These are phyloP conservation scores for Drosophila antonietae DNA, from an alignment of 2,888 invertebrate species.

Conservation along the genomic window DNA sequence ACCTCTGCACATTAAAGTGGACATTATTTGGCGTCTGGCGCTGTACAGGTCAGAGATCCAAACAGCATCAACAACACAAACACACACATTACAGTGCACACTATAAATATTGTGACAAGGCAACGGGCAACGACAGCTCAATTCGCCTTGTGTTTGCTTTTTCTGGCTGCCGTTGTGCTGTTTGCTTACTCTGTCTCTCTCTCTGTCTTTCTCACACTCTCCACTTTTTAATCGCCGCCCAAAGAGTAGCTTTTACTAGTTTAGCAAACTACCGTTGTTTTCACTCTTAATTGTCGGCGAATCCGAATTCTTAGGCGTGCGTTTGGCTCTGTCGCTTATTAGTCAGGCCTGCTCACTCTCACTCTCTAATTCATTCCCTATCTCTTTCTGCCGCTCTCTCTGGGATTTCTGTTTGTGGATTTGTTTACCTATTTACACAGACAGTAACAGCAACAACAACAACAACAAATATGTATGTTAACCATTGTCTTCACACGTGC, in stretches of 20 bases:
- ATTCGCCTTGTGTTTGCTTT: conserved; percentile 45
- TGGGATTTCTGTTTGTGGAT: conserved; percentile 24
- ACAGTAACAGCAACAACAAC: conserved; percentile 57
- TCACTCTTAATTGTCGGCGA: conserved; percentile 62
- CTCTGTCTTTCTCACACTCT: background rate
- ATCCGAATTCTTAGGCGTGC: conserved; percentile 48
- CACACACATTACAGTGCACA: conserved; percentile 36
- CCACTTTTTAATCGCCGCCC: conserved; percentile 19
- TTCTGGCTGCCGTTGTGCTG: conserved; percentile 41
- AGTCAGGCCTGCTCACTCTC: conserved; percentile 18
- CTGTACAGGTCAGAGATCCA: conserved; percentile 15
- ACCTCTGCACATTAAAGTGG: conserved; percentile 4
- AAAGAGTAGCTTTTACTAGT: conserved; percentile 28
- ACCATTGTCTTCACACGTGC: conserved; percentile 66
- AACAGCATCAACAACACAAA: conserved; percentile 34
- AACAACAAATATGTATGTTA: conserved; percentile 50
- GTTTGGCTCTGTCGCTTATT: conserved; percentile 22
- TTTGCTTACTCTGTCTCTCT: conserved; percentile 8
- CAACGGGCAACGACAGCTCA: conserved; percentile 36
- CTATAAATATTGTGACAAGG: conserved; percentile 54
- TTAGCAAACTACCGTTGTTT: conserved; percentile 45
- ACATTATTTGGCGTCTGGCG: conserved; percentile 12
- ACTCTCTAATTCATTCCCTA: conserved; percentile 22
- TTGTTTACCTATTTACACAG: conserved; percentile 75
- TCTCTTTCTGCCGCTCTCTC: conserved; percentile 7